Base-by-base conservation (phyloP, 2,113 vertebrate genomes). In the Otocyon megalotis region DNA sequence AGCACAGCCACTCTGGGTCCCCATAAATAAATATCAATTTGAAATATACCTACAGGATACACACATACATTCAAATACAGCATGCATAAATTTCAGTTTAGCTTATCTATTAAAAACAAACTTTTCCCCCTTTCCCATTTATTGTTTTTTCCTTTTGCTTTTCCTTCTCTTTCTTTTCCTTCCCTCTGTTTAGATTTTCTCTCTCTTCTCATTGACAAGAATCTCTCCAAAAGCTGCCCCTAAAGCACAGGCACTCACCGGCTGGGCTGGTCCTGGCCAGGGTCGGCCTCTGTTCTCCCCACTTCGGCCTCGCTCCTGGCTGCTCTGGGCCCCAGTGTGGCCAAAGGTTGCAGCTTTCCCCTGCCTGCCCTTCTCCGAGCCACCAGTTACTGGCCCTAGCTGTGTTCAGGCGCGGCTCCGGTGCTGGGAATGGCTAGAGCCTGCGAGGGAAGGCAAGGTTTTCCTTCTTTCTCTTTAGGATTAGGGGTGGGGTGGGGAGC, bases 381-480 rank as follows among this genome's bases (percentile, higher is more conserved):
- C 72, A 43, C 56, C 50, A 63, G 83, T 19, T 53, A 13, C 92
- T 17, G 65, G 94, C 88, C 88, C 79, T 65, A 90, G 88, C 90
- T 88, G 95, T 92, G 71, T 32, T 95, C 94, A 50, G 62, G 19
- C 30, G 0, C 37, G 5, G 74, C 95, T 96, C 26, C 58, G 43
- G 62, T 77, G 80, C 58, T 54, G 93, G 92, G 71, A 96, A 32
- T 81, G 87, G 56, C 89, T 86, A 90, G 69, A 84, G 62, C 20
- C 60, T 92, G 8, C 0, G 8, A 84, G 87, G 60, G 62, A 71
- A 82, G 35, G 56, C 82, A 80, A 54, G 30, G 11, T 85, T 88
- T 82, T 77, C 71, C 83, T 94, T 77, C 88, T 96, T 96, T 83
- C 74, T 92, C 28, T 95, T 92, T 93, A 88, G 88, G 48, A 72